Evolutionary conservation across 2,888 invertebrate genomes (phyloP).

Genomic region (Xanthia togata): DNA sequence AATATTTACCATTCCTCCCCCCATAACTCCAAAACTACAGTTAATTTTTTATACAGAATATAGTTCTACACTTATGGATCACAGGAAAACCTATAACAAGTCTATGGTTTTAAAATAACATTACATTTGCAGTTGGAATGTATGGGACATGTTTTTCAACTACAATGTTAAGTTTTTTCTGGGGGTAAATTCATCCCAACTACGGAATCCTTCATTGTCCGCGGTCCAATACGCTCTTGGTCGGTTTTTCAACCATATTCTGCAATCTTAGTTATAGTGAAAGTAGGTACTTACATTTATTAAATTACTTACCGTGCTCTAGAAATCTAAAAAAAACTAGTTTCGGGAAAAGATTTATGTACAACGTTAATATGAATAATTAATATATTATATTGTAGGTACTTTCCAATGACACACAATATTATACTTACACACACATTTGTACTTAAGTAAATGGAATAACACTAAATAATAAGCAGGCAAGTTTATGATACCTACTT

Average conservation of each 20-base stretch:
- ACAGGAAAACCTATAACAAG: too few species aligned
- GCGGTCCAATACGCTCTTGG: too few species aligned
- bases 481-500: constrained; percentile 44
- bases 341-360: constrained; percentile 24
- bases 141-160: too few species aligned
- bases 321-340: background rate
- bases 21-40: too few species aligned
- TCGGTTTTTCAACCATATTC: background rate
- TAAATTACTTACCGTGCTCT: constrained; percentile 52
- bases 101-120: too few species aligned
- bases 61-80: too few species aligned
- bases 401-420: constrained; percentile 36
- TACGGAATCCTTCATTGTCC: too few species aligned
- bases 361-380: constrained; percentile 44
- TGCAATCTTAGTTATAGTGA: background rate
- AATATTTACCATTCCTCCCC: too few species aligned
- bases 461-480: constrained; percentile 57
- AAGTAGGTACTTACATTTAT: background rate
- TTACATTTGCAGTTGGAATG: too few species aligned
- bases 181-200: too few species aligned
- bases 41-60: too few species aligned
- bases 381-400: constrained; percentile 23
- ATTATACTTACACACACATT: constrained; percentile 32
- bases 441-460: constrained; percentile 46
- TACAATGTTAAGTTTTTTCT: too few species aligned